Evolutionary conservation across 2,797 vertebrate species (phyloP).

Genomic region (Falco cherrug): DNA sequence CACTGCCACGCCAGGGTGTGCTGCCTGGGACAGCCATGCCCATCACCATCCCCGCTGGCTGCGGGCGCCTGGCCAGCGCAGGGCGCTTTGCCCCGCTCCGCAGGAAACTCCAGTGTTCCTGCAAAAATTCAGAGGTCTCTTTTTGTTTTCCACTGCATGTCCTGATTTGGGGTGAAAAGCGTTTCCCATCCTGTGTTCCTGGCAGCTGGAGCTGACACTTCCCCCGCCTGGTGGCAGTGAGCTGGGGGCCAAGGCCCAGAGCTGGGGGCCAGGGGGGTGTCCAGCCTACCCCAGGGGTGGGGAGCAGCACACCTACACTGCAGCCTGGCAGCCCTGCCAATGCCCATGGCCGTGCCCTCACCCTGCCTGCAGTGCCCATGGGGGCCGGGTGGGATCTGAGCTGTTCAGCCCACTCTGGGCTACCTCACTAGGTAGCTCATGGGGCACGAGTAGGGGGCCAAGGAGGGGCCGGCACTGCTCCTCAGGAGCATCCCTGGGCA

Average conservation of each 20-base stretch:
- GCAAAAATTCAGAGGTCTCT: neutral
- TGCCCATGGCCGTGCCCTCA: too few relatives aligned
- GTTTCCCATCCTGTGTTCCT: conserved; percentile 20
- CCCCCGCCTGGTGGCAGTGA: accelerated
- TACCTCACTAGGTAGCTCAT: neutral
- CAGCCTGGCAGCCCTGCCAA: neutral
- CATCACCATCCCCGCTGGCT: accelerated
- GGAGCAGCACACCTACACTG: neutral
- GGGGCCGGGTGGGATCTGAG: neutral
- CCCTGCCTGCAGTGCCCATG: neutral
- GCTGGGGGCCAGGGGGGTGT: too few relatives aligned
- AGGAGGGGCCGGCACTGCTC: neutral
- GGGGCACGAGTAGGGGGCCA: neutral
- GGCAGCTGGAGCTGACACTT: neutral
- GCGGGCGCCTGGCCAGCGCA: neutral
- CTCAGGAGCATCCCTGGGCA: neutral
- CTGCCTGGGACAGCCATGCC: neutral
- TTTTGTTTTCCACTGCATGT: neutral
- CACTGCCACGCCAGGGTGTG: neutral
- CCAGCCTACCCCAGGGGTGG: neutral
- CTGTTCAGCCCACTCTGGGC: neutral
- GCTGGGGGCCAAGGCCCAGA: accelerated
- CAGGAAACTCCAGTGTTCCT: conserved; percentile 31
- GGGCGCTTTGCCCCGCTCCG: neutral
- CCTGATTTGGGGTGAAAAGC: conserved; percentile 8